These are phyloP conservation scores for Eupithecia subumbrata DNA, from an alignment of 2,888 invertebrate species.

Conservation along the genomic window DNA sequence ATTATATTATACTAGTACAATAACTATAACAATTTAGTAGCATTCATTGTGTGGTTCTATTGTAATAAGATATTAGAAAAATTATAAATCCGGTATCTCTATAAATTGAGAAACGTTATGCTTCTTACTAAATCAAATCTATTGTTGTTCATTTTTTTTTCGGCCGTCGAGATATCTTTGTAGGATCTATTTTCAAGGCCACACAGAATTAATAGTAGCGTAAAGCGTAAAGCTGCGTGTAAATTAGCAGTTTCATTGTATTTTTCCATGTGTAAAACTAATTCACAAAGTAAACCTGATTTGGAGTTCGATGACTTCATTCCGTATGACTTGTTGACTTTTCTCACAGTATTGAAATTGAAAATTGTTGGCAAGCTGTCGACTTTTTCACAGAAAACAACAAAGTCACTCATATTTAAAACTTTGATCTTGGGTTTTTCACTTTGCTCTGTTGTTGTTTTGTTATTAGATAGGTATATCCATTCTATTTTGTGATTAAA, in stretches of 20 bases:
- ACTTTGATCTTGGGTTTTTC: not conserved
- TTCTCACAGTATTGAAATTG: not conserved
- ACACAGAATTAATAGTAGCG: not conserved
- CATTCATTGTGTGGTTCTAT: too few relatives aligned
- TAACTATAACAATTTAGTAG: not conserved
- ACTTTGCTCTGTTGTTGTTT: not conserved
- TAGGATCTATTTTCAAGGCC: not conserved
- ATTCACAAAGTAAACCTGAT: slow-evolving; percentile 1
- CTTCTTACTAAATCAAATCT: not conserved
- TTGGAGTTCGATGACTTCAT: slow-evolving; percentile 8
- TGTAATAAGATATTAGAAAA: not conserved
- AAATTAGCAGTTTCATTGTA: not conserved
- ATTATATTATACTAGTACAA: too few relatives aligned
- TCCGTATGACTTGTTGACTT: not conserved
- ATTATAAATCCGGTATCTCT: not conserved
- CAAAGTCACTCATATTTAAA: not conserved
- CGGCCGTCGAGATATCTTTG: not conserved
- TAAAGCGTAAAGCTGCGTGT: not conserved
- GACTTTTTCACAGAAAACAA: not conserved
- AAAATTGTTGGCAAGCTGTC: not conserved
- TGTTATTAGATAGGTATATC: not conserved
- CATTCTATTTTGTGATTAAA: too few relatives aligned
- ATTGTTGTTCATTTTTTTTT: not conserved
- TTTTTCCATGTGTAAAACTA: slow-evolving; percentile 10
- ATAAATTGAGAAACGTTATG: not conserved